Base-by-base conservation (phyloP, 2,113 vertebrate species). In the Phalacrocorax pelagicus region DNA sequence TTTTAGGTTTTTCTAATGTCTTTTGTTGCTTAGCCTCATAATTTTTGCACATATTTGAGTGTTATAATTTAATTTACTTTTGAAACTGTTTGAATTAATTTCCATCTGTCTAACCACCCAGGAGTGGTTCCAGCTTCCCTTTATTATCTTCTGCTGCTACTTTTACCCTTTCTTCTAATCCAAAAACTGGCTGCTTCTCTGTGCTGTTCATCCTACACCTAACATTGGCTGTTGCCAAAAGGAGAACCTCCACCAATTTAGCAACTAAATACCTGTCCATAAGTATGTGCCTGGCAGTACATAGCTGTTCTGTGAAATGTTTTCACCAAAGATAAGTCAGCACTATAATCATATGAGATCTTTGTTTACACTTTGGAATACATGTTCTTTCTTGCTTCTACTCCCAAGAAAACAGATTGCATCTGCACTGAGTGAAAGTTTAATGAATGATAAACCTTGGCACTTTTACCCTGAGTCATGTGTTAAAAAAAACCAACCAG, bases 371-470 rank as follows among this genome's bases (percentile, higher is more conserved):
- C 42, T 78, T 88, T 61, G 34, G 69, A 90, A 86, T 87, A 81
- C 15, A 3, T 65, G 63, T 73, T 92, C 55, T 47, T 96, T 95
- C 93, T 93, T 79, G 69, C 72, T 92, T 92, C 54, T 63, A 5
- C 42, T 90, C 75, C 55, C 52, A 80, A 79, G 79, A 63, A 92
- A 90, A 95, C 58, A 96, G 94, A 95, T 95, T 85, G 46, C 93
- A 97, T 97, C 89, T 94, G 27, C 63, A 85, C 32, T 79, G 59
- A 97, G 57, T 93, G 87, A 93, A 96, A 91, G 81, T 93, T 89
- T 92, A 89, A 90, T 8, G 6, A 58, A 86, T 88, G 95, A 88
- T 92, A 96, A 95, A 84, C 36, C 40, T 85, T 97, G 92, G 85
- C 91, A 7, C n/a, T 92, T 70, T 84, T 90, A 88, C 44, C 58